Evolutionary conservation across 2,888 invertebrate species (phyloP), one percentile per base, ranked within the genome.

Genomic region (Cyclophora albipunctata): DNA sequence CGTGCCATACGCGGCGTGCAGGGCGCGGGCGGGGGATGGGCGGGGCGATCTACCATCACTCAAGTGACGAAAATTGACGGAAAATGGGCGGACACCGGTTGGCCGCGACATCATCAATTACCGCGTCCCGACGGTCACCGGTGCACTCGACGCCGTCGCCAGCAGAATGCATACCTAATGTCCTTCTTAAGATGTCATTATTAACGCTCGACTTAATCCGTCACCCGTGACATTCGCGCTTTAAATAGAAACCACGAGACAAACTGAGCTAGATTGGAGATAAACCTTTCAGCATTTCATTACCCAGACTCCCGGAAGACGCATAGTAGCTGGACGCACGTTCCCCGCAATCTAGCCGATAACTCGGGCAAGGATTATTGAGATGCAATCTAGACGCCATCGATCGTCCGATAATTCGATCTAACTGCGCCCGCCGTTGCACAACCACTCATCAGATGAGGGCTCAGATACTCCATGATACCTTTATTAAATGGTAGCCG

Each of bases 21-120:
- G 55, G 72, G 71, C 67, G 62, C 60, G 59, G 47, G 52, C 34
- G 56, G 33, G 50, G 62, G 55, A 59, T 73, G 82, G 87, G 88
- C 87, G 88, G 80, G 74, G 67, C 86, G 71, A 67, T 75, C 78
- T 69, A 86, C 88, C 87, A 88, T 88, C 87, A 86, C 78, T 88
- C 88, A 88, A 86, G 87, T 83, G 87, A 88, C 87, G 86, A 88
- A 89, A 89, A 88, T 89, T 87, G 87, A 87, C 87, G 87, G 88
- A 88, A 88, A 85, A 87, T 89, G 89, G 88, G 88, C 89, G 88
- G 87, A 87, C 84, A 81, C 80, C 80, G 82, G 73, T 81, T 81
- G 84, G 72, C 85, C 82, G 83, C 86, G 84, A 85, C 84, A 85
- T 86, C 87, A 86, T 87, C 87, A 87, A 87, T 87, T 86, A 87